Percentiles rank a stretch among this genome's conserved stretches.
These are phyloP conservation scores for Nemurella pictetii DNA, from an alignment of 2,888 invertebrate species.

Conservation along the genomic window DNA sequence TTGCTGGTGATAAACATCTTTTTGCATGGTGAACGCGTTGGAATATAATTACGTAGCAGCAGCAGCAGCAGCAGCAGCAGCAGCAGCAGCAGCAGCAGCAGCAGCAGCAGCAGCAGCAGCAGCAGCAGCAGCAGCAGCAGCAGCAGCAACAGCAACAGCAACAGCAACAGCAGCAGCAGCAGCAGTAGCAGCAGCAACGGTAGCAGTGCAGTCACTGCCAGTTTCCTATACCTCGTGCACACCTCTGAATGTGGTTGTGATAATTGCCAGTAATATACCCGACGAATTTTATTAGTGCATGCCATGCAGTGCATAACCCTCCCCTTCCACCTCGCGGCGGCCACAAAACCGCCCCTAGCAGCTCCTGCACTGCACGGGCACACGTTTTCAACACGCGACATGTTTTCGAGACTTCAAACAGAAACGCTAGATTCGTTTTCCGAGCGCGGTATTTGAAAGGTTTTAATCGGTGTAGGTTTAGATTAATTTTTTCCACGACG, in stretches of 20 bases:
- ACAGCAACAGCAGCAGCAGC: background rate
- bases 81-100: background rate
- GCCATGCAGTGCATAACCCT: background rate
- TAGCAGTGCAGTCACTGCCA: no score
- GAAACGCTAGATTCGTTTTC: background rate
- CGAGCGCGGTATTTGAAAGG: background rate
- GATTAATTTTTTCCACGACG: background rate
- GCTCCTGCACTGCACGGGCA: background rate
- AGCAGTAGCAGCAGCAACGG: background rate
- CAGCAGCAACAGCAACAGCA: background rate
- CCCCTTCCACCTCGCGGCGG: slow-evolving; percentile 10
- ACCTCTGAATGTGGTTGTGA: slow-evolving; percentile 7
- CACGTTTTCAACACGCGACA: background rate
- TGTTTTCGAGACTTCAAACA: slow-evolving; percentile 8
- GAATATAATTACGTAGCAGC: background rate
- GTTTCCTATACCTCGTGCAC: background rate
- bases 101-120: background rate
- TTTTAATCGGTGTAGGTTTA: background rate
- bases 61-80: background rate
- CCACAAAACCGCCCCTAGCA: background rate
- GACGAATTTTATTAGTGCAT: slow-evolving; percentile 13
- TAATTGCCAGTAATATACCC: slow-evolving; percentile 32
- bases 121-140: background rate
- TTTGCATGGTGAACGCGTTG: background rate
- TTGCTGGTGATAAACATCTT: slow-evolving; percentile 19